Base-by-base conservation (phyloP, 2,888 invertebrate genomes). In the Pantelozetes paolii region DNA sequence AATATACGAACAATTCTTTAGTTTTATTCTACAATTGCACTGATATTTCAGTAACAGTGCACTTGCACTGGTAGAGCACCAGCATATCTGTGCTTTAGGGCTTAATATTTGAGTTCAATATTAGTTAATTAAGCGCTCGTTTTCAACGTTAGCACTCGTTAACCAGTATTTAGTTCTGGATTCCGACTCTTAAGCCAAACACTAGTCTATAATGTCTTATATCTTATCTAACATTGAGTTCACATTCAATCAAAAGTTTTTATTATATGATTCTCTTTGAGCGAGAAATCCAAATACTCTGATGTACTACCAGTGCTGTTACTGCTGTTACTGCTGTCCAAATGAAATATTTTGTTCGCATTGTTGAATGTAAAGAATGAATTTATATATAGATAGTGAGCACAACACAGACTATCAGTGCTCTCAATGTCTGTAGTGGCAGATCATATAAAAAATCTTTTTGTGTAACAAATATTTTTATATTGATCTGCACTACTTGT, bases 401-500 rank as follows among this genome's bases (percentile, higher is more conserved):
- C 30, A 30, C 18, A 30, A 13, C 59, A 2, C 18, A n/a, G 15
- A 11, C 32, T 36, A 45, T 15, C 18, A 18, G 45, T 45, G 45
- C 45, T 20, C 54, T 26, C 26, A 20, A 20, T 54, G 48, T 48
- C 9, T 54, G 6, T 54, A 42, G 69, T 26, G 42, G 20, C n/a
- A 26, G 69, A 69, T 69, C 42, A 69, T 69, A 69, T 42, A 42
- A 69, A 69, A 36, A 8, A 42, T 40, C 40, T 69, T 69, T 69
- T 69, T 69, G 69, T 69, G 26, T 40, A 28, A 69, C 69, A 69
- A 69, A 69, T 69, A 69, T 45, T 42, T 42, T 13, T 20, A 26
- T 69, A 69, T 69, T n/a, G 45, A 69, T 69, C 69, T 15, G 28
- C 62, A 64, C 28, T 32, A 69, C 69, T 69, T 69, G 69, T 69